Evolutionary conservation across 1,140 invertebrate genomes (phyloP).

Genomic region (Bombus waltoni): DNA sequence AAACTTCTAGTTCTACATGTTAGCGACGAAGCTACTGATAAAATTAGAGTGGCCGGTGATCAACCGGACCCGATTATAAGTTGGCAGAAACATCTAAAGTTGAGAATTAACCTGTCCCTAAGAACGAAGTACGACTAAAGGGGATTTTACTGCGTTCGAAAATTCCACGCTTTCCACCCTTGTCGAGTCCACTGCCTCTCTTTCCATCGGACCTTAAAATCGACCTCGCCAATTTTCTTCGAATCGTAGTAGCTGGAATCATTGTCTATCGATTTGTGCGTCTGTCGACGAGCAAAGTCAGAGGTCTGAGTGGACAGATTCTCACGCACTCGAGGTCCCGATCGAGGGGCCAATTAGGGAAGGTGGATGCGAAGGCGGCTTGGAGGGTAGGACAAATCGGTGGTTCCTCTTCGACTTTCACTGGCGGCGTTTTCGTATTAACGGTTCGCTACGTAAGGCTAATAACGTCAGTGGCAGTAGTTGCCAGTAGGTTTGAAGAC

Average conservation of each 20-base stretch:
- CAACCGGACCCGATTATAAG: too few relatives aligned
- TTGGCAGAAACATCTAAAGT: too few relatives aligned
- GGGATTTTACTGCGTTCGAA: neutral
- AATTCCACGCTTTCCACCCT: neutral
- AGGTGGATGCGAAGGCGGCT: conserved; percentile 7
- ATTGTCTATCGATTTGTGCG: neutral
- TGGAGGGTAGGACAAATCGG: conserved; percentile 19
- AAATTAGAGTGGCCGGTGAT: too few relatives aligned
- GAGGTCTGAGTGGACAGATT: neutral
- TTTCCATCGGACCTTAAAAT: neutral
- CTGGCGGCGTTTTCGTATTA: conserved; percentile 15
- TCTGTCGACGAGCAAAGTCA: neutral
- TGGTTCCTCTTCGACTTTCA: neutral
- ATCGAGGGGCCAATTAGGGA: conserved; percentile 32
- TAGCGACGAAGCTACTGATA: too few relatives aligned
- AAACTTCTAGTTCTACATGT: too few relatives aligned
- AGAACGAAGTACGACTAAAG: neutral
- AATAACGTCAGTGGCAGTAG: conserved; percentile 38
- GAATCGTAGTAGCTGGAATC: neutral
- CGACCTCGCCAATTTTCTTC: neutral
- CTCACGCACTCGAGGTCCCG: conserved; percentile 32
- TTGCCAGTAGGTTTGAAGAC: conserved; percentile 28
- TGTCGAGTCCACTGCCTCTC: too few relatives aligned
- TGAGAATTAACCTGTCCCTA: neutral
- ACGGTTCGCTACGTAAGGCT: conserved; percentile 35